These are phyloP conservation scores for Ctenopoma kingsleyae DNA, from an alignment of 2,797 vertebrate genomes.

Conservation along the genomic window DNA sequence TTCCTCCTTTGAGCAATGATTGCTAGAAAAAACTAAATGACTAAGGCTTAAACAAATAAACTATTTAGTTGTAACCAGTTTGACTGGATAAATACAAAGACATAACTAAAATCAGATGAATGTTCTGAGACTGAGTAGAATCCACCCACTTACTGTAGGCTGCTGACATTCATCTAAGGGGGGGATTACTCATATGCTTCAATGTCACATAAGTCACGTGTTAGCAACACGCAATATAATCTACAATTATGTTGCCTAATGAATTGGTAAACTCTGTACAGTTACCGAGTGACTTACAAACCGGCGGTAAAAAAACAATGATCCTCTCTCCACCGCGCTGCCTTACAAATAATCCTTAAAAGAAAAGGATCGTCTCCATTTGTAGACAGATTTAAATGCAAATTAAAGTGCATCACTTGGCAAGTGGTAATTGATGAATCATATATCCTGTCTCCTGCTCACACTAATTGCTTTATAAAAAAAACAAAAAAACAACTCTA, in stretches of 20 bases:
- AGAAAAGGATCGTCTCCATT: conserved; percentile 32
- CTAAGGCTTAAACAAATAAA: no score
- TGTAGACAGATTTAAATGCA: conserved; percentile 60
- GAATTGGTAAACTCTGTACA: conserved; percentile 11
- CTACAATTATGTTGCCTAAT: not conserved
- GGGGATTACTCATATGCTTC: conserved; percentile 2
- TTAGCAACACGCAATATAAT: no score
- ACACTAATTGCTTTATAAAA: conserved; percentile 36
- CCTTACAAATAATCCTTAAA: conserved; percentile 40
- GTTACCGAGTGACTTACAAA: conserved; percentile 13
- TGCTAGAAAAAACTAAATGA: not conserved
- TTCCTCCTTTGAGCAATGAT: not conserved
- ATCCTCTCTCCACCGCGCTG: not conserved
- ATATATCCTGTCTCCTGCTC: conserved; percentile 45
- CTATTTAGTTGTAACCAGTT: no score
- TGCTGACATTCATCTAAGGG: not conserved
- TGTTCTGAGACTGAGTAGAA: not conserved
- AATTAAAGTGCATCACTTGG: conserved; percentile 61
- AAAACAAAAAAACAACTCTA: not conserved
- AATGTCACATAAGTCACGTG: no score
- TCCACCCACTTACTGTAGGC: not conserved
- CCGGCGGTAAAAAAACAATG: not conserved
- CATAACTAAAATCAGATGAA: not conserved
- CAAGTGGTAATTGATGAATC: conserved; percentile 56
- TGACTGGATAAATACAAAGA: not conserved